phyloP scores from a whole-genome alignment of 1,140 invertebrate species.

The Dufourea novaeangliae region DNA sequence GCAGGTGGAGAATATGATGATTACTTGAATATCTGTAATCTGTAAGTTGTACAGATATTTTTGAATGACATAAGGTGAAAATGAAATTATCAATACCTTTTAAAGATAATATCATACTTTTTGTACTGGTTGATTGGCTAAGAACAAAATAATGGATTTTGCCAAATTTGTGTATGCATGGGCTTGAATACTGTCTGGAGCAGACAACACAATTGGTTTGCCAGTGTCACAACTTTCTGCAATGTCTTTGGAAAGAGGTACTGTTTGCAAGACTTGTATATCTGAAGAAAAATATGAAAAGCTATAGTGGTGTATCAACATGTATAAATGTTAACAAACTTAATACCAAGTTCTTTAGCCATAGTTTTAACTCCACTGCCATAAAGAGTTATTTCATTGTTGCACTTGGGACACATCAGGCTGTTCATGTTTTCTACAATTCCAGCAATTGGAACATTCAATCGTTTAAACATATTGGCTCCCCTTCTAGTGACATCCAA shows the following conservation, averaged over 20 bases:
- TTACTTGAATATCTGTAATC: background rate
- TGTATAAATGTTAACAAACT: background rate
- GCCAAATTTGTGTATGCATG: constrained; percentile 83
- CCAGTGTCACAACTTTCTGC: constrained; percentile 88
- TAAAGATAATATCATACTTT: constrained; percentile 15
- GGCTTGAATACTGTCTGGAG: constrained; percentile 84
- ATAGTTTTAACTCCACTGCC: constrained; percentile 82
- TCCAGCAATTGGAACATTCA: constrained; percentile 90
- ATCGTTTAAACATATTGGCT: constrained; percentile 90
- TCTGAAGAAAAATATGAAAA: constrained; percentile 47
- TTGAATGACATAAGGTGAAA: background rate
- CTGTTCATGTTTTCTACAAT: constrained; percentile 93
- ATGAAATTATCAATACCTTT: background rate
- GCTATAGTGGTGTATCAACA: background rate
- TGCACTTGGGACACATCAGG: constrained; percentile 88
- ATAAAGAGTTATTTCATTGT: constrained; percentile 84
- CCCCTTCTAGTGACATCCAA: constrained; percentile 91
- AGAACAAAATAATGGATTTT: constrained; percentile 81
- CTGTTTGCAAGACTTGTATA: constrained; percentile 84
- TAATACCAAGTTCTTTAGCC: constrained; percentile 81
- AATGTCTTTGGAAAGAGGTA: constrained; percentile 89
- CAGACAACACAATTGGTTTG: constrained; percentile 88
- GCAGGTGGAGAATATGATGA: background rate
- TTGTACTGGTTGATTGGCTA: constrained; percentile 64
- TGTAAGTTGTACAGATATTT: background rate